A percentile compares a stretch with the other conserved stretches of the same genome.
Conservation (phyloP, 1,140 invertebrate genomes). For the Glomeris maerens region DNA sequence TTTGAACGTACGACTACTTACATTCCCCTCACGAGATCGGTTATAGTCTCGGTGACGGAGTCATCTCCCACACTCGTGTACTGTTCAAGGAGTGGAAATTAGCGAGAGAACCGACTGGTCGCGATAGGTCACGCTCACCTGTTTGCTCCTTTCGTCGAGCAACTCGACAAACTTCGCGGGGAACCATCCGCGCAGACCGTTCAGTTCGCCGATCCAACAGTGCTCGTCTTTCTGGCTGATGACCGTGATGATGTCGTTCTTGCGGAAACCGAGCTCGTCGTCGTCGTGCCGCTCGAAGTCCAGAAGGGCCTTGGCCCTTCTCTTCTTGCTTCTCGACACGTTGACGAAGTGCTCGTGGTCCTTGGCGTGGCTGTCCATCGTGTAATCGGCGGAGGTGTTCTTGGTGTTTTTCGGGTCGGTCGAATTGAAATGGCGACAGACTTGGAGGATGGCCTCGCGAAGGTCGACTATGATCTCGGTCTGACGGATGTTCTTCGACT, state of each 20-base stretch:
- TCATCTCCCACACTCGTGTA: constrained; percentile 96
- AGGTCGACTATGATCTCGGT: constrained; percentile 91
- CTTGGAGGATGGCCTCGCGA: constrained; percentile 78
- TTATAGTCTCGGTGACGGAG: constrained; percentile 85
- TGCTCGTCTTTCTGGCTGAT: constrained; percentile 98
- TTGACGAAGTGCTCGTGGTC: constrained; percentile 90
- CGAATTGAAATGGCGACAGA: constrained; percentile 75
- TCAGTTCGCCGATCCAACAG: constrained; percentile 98
- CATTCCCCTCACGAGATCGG: constrained; percentile 87
- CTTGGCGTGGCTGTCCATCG: constrained; percentile 81
- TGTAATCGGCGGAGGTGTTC: constrained; percentile 76
- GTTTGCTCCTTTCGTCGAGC: constrained; percentile 89
- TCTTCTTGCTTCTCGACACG: constrained; percentile 66
- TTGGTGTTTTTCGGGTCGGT: constrained; percentile 54
- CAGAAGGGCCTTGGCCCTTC: constrained; percentile 85
- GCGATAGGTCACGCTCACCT: constrained; percentile 16
- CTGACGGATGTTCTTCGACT: constrained; percentile 94
- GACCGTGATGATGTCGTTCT: constrained; percentile 94
- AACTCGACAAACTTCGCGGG: constrained; percentile 96
- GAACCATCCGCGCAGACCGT: constrained; percentile 96
- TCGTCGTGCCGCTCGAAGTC: constrained; percentile 98
- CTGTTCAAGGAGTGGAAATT: constrained; percentile 29
- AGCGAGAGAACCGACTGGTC: constrained; percentile 10
- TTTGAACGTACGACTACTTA: constrained; percentile 24
- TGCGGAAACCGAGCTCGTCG: constrained; percentile 94